Base-by-base conservation (phyloP, 2,797 vertebrate genomes). In the Pipistrellus nathusii region DNA sequence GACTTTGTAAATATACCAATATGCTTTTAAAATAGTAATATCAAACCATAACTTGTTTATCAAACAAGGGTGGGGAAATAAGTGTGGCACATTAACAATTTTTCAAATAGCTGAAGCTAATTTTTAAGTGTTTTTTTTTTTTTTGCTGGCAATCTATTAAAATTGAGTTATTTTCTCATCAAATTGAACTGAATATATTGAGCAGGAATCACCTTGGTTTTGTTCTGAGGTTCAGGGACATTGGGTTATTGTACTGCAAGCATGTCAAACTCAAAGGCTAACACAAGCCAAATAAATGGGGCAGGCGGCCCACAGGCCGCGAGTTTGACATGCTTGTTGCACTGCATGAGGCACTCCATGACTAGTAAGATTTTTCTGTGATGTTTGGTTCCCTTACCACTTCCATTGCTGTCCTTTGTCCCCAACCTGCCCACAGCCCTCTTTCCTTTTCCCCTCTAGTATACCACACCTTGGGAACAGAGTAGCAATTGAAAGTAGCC, bases 21-120 rank as follows among this genome's bases (percentile, higher is more conserved):
- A 62, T 78, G 55, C 48, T 84, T 95, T 92, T 69, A 38, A 97
- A 89, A 90, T 27, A 88, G 30, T 38, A 78, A 64, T 69, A 69
- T 88, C 20, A 85, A 89, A 71, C 59, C 53, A 84, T 30, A 85
- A 14, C 4, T 93, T 27, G 62, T 69, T 59, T 85, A 80, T 85
- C n/a, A 88, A 93, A 62, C 8, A 88, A 85, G 30, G 59, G 18
- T 92, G 15, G 35, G 8, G 15, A 80, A 90, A 77, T 68, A 81
- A 25, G 18, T 84, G 5, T 85, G 81, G 15, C 8, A 59, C 27
- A 32, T 53, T 23, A 76, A 6, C 4, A 1, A 75, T 88, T 94
- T 87, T 73, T 94, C 55, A 91, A 80, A 91, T 10, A 86, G 44
- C 30, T 48, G 20, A 64, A 48, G 35, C 66, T 81, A 91, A 81